Base-by-base conservation (phyloP, 1,140 invertebrate species). In the Atta texana region DNA sequence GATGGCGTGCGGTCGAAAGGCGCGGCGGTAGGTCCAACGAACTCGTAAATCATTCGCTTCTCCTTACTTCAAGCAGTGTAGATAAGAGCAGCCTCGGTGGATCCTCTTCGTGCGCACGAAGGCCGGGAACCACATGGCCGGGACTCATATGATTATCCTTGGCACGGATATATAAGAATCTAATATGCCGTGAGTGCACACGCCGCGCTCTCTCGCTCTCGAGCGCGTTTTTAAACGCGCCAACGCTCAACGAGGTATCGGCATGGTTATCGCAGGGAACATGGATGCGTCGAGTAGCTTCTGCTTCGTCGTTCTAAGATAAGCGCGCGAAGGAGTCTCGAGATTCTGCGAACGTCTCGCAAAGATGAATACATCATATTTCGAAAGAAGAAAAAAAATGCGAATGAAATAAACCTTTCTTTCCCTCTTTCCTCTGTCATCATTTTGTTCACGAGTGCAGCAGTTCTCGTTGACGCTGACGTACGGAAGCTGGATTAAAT, bases 81-180 rank as follows among this genome's bases (percentile, higher is more conserved):
- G 66, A 74, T 68, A 51, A 72, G 44, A 39, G n/a, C 2, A 12
- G 21, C 74, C 61, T 24, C 85, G 51, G 74, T 61, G 75, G 12
- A 88, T 89, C 87, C 71, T 87, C 64, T 14, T 64, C 28, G 49
- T 69, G 28, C 16, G 64, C n/a, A 7, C 55, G 68, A 28, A 24
- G 53, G 31, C 66, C 66, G 75, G 51, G 84, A 63, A 71, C 87
- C 87, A 74, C 87, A 81, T 76, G 69, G 53, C 63, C 24, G 72
- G 55, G 68, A 44, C 24, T 31, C 18, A 44, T 44, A n/a, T 4
- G 76, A 77, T 74, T 89, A 90, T 90, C 89, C 88, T 90, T 90
- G 89, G 88, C 89, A 90, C 86, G 80, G 86, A 90, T 90, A 87
- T 74, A 74, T 72, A 78, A 86, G 88, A 90, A 90, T 87, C 68